Evolutionary conservation across 2,113 vertebrate species (phyloP), one percentile per base, ranked within the genome.

Genomic region (Eleginops maclovinus): DNA sequence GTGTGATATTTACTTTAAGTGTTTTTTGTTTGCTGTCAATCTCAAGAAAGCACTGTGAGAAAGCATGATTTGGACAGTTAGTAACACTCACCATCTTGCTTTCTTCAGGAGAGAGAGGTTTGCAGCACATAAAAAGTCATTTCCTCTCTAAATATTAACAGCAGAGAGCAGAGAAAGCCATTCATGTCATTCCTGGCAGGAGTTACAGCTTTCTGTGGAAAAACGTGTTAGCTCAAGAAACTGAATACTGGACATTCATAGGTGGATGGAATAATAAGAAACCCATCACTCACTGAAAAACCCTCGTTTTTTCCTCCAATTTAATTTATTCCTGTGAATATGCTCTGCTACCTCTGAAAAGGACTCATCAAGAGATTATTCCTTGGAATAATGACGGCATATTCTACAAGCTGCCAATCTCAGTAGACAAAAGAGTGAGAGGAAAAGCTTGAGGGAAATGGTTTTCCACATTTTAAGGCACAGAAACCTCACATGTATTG

Each of bases 131-230:
- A 64, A 87, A 80, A 59, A 68, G 66, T 68, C 72, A 71, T 86
- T 88, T 85, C 72, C 73, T 80, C 75, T 66, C 72, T 2, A 2
- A 73, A 79, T 84, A 91, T 91, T 84, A 86, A 90, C 63, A 80
- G 65, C 70, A 55, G 22, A 73, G 69, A 87, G 67, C 15, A 40
- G 40, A 70, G 66, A 31, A 14, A 55, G 55, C 50, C 63, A 74
- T 89, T 85, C 85, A 83, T 76, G 74, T 72, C 66, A 72, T 78
- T 61, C 75, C 64, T 63, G 80, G 66, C 60, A 68, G 47, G n/a
- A 63, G 81, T 84, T 88, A 75, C 65, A 77, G 76, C 59, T 88
- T 86, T 70, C 56, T 80, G 77, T 84, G 66, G 31, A 85, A 85
- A 84, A 87, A 89, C 47, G 51, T 77, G 59, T 79, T 53, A 54